Base-by-base conservation (phyloP, 2,113 vertebrate species). In the Tetraodon nigroviridis region DNA sequence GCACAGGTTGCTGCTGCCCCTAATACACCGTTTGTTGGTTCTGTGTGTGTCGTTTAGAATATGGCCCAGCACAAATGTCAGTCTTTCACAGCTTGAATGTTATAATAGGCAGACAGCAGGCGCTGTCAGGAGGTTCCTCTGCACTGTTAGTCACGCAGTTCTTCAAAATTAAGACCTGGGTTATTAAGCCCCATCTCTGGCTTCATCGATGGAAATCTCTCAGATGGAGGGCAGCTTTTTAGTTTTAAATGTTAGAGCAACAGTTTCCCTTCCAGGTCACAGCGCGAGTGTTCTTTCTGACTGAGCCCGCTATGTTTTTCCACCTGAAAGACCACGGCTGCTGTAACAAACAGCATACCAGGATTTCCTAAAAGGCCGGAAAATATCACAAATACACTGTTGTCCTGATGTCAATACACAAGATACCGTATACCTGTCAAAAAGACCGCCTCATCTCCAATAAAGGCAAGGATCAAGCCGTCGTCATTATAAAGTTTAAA, bases 11-110 rank as follows among this genome's bases (percentile, higher is more conserved):
- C 48, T 14, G 22, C 52, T 54, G 44, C 44, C 50, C 62, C 51
- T 55, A 64, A 71, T 56, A 69, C 58, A 69, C 56, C 59, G 69
- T 71, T 61, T 46, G 22, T 24, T 50, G 61, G 49, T 67, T 62
- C 60, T 64, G 67, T 5, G 46, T 61, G 22, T 61, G 51, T 64
- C 47, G 44, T 60, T 51, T 60, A 70, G 71, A 68, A 77, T 22
- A 51, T 15, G 2, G 47, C 51, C 17, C 63, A 55, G 68, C 66
- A 18, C 56, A 60, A 12, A 17, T 57, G 62, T 59, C 72, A 55
- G 51, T 67, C 49, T 65, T 22, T 49, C 71, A 56, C 69, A 82
- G 69, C 53, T 70, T 70, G 68, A 70, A n/a, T 53, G 29, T 53
- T 46, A 56, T 69, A 20, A 44, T 32, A 24, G 60, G 59, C 57